phyloP scores from a whole-genome alignment of 2,113 vertebrate genomes.

The Pithys albifrons region DNA sequence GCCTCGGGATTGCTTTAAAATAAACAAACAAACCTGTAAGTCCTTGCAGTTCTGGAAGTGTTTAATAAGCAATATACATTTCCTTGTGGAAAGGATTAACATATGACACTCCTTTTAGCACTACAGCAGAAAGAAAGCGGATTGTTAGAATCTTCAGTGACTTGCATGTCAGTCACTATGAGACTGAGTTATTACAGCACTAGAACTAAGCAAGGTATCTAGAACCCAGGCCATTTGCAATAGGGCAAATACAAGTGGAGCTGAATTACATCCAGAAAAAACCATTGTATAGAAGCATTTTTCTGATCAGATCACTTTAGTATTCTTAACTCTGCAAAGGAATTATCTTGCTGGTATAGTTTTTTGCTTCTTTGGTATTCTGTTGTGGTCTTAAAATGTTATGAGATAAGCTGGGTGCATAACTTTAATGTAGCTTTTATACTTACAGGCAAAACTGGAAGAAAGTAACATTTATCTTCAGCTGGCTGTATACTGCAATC shows the following conservation, averaged over 20 bases:
- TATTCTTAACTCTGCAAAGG: background rate
- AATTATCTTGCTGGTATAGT: background rate
- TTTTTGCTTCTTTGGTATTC: background rate
- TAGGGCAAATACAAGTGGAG: background rate
- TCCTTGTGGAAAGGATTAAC: background rate
- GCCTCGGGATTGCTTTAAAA: conserved; percentile 85
- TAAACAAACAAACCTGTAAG: background rate
- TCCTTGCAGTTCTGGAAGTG: background rate
- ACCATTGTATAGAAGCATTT: background rate
- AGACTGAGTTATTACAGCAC: background rate
- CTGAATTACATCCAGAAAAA: background rate
- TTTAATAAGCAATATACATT: background rate
- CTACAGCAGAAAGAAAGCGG: background rate
- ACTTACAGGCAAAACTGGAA: background rate
- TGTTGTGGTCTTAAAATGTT: background rate
- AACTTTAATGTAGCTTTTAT: background rate
- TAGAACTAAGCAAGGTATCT: background rate
- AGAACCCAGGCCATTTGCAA: background rate
- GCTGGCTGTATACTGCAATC: background rate
- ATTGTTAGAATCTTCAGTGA: background rate
- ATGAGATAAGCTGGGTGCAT: background rate
- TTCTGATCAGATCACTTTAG: background rate
- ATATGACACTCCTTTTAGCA: background rate
- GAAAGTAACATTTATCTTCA: background rate
- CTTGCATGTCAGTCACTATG: background rate